Evolutionary conservation across 2,888 invertebrate genomes (phyloP).

Genomic region (Drosophila infuscata): DNA sequence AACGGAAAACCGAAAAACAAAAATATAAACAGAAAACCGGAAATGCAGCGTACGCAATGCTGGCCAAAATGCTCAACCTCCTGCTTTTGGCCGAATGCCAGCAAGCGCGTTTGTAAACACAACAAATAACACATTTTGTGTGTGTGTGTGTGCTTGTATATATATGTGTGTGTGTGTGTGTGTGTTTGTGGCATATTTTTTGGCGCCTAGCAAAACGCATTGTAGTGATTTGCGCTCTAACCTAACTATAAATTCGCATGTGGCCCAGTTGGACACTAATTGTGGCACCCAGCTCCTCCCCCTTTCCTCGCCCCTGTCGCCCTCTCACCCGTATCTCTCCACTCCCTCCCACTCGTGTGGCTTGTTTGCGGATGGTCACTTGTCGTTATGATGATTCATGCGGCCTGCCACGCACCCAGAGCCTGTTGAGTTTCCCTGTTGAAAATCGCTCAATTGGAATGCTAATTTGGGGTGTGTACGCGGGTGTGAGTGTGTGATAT

Average conservation of each 20-base stretch:
- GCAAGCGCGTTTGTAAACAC: constrained; percentile 69
- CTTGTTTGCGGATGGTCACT: constrained; percentile 62
- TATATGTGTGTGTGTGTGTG: constrained; percentile 20
- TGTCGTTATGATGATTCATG: constrained; percentile 75
- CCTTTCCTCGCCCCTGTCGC: no score
- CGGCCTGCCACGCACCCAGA: constrained; percentile 53
- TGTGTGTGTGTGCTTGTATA: constrained; percentile 21
- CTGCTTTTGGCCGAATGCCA: constrained; percentile 46
- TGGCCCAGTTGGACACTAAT: constrained; percentile 39
- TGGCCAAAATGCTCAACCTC: constrained; percentile 42
- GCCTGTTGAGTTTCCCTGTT: constrained; percentile 54
- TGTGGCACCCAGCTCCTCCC: constrained; percentile 13
- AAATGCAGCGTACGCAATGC: constrained; percentile 65
- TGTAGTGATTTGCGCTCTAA: constrained; percentile 57
- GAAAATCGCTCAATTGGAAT: constrained; percentile 61
- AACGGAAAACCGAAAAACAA: constrained; percentile 10
- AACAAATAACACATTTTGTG: constrained; percentile 70
- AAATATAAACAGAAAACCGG: constrained; percentile 44
- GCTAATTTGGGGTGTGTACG: constrained; percentile 52
- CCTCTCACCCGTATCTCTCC: background rate
- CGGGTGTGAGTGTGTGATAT: background rate
- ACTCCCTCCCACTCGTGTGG: constrained; percentile 21
- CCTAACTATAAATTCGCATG: constrained; percentile 70
- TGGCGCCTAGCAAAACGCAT: constrained; percentile 61
- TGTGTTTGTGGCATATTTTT: constrained; percentile 66